Percentiles rank a stretch among this genome's conserved stretches.
These are phyloP conservation scores for Lepidochitona cinerea DNA, from an alignment of 2,888 invertebrate genomes.

Conservation along the genomic window DNA sequence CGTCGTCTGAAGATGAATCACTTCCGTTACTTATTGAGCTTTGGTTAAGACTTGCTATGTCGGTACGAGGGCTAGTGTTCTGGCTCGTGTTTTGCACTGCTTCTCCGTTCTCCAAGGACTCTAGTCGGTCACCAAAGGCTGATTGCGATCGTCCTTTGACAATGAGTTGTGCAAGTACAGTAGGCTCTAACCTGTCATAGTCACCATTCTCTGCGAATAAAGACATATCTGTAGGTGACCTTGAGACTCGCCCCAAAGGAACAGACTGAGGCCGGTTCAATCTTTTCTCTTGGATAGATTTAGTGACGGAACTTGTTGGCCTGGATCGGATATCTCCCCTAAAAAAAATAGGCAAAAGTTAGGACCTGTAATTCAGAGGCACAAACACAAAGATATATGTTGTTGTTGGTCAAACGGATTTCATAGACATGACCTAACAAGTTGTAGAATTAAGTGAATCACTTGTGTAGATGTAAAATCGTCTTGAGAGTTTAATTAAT, in stretches of 20 bases:
- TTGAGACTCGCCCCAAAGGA: constrained; percentile 27
- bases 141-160: constrained; percentile 8
- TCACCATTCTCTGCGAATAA: constrained; percentile 37
- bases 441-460: too few relatives aligned
- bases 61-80: constrained; percentile 18
- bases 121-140: constrained; percentile 22
- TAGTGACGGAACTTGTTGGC: too few relatives aligned
- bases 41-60: too few relatives aligned
- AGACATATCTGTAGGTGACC: constrained; percentile 39
- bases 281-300: too few relatives aligned
- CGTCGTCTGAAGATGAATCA: constrained; percentile 35
- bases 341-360: too few relatives aligned
- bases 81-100: neutral
- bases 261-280: constrained; percentile 41
- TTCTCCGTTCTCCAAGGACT: neutral
- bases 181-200: constrained; percentile 49
- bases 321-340: too few relatives aligned
- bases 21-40: constrained; percentile 13
- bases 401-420: too few relatives aligned
- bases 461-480: too few relatives aligned
- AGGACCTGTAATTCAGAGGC: too few relatives aligned
- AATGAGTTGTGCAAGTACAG: constrained; percentile 43
- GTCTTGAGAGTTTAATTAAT: too few relatives aligned
- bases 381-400: too few relatives aligned
- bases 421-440: too few relatives aligned